Evolutionary conservation across 2,797 vertebrate species (phyloP), one percentile per base, ranked within the genome.

Genomic region (Malacoraja senta): DNA sequence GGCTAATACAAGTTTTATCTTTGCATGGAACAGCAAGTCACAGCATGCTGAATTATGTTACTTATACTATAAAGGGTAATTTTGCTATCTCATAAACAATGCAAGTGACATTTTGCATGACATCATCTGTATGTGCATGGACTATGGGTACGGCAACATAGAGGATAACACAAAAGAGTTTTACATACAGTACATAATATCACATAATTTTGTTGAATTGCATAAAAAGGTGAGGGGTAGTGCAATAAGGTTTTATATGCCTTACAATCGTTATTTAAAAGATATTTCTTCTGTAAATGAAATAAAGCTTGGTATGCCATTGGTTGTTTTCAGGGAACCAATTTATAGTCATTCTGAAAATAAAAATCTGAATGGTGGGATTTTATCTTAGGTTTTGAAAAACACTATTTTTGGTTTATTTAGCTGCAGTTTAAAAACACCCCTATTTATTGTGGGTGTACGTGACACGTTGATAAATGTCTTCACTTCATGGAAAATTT

Each of bases 341-440:
- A 15, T 6, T 65, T 65, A 32, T 63, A 86, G 58, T n/a, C 58
- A 15, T 86, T 86, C 63, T 86, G 58, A 15, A 63, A 17, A 8
- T 15, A 63, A 29, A 1, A 68, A 4, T 32, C 29, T n/a, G 61
- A 63, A 63, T 86, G 26, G n/a, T 86, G 17, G 65, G 17, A 58
- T 83, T 4, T 86, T 63, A 63, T 65, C 29, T 58, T 65, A 13
- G 12, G 24, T 24, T 58, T 83, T 83, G 35, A 10, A 17, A 10
- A 44, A 0, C 63, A 90, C 61, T 32, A 65, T 90, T 90, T 68
- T 63, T 26, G 19, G 4, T 44, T 44, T 12, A 38, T 74, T 12
- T 74, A 71, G 35, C 32, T 91, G 35, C 88, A 91, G 24, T 91
- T 71, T 91, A 71, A 91, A 91, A 91, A 68, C 44, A 19, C 32